Evolutionary conservation across 2,888 invertebrate species (phyloP), one percentile per base, ranked within the genome.

Genomic region (Sthenelais limicola): DNA sequence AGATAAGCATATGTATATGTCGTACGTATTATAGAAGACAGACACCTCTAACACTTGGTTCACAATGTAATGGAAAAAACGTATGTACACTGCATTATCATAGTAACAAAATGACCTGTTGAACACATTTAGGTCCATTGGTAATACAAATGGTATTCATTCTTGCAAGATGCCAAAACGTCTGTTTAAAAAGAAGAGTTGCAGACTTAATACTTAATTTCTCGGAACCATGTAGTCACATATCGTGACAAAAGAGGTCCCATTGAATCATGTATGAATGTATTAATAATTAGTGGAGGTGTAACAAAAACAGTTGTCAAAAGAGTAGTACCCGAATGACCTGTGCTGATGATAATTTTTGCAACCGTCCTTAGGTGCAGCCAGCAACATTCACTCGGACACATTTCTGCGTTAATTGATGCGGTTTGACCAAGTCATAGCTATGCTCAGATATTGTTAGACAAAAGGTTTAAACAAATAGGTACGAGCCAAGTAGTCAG

Each of bases 251-350:
- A 62, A 62, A 38, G 38, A 62, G 38, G 43, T 38, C 21, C 38
- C 35, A 38, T 38, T 43, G 43, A 18, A 38, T 62, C 62, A 62
- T 38, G 26, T 62, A 62, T 35, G 43, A 35, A 62, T 62, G 21
- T 62, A 62, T 35, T 62, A 62, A 62, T 62, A 62, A 35, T 62
- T 62, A 18, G 62, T 38, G 43, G 62, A 56, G 33, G 21, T 62
- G 43, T 62, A 62, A 38, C 62, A 62, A 35, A 62, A 62, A 62
- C 38, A 62, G 62, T 38, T 62, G 62, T 62, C 62, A 62, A 62
- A 62, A 38, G 9, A n/a, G n/a, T n/a, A n/a, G n/a, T n/a, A n/a
- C n/a, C n/a, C n/a, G n/a, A n/a, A n/a, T n/a, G n/a, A n/a, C n/a
- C n/a, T n/a, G n/a, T n/a, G n/a, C n/a, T n/a, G n/a, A n/a, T n/a